Conservation (phyloP, 2,888 invertebrate genomes). For the Melipona bicolor region DNA sequence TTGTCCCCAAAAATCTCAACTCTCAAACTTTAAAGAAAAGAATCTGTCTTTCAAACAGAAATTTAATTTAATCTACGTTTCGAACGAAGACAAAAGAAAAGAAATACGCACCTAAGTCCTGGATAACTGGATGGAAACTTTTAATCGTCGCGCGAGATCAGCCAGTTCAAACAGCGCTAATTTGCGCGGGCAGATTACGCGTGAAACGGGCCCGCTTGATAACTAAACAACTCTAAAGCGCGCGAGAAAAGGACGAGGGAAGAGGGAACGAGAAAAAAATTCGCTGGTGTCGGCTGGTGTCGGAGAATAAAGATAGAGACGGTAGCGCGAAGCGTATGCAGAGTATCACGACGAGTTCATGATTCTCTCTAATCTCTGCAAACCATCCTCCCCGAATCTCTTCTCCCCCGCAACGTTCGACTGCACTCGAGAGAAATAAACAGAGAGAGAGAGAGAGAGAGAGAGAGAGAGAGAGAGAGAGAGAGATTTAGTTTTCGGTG, state of each 20-base stretch:
- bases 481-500: constrained; percentile 34
- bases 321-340: constrained; percentile 57
- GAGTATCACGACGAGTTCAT: constrained; percentile 71
- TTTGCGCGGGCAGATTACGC: constrained; percentile 60
- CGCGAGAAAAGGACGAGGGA: background rate
- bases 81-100: background rate
- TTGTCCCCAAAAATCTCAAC: too few species aligned
- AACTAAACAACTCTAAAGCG: constrained; percentile 16
- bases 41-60: too few species aligned
- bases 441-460: too few species aligned
- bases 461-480: too few species aligned
- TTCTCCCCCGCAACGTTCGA: background rate
- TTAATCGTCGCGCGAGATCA: constrained; percentile 45
- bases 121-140: constrained; percentile 23
- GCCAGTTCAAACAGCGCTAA: constrained; percentile 63
- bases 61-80: too few species aligned
- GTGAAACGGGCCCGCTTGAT: constrained; percentile 15
- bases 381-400: constrained; percentile 61
- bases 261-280: constrained; percentile 6
- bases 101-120: too few species aligned
- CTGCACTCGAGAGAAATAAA: background rate
- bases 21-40: too few species aligned
- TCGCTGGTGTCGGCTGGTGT: too few species aligned
- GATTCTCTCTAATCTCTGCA: constrained; percentile 81
- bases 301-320: constrained; percentile 8